These are phyloP conservation scores for Leptosomus discolor DNA, from an alignment of 2,113 vertebrate species.

Conservation along the genomic window DNA sequence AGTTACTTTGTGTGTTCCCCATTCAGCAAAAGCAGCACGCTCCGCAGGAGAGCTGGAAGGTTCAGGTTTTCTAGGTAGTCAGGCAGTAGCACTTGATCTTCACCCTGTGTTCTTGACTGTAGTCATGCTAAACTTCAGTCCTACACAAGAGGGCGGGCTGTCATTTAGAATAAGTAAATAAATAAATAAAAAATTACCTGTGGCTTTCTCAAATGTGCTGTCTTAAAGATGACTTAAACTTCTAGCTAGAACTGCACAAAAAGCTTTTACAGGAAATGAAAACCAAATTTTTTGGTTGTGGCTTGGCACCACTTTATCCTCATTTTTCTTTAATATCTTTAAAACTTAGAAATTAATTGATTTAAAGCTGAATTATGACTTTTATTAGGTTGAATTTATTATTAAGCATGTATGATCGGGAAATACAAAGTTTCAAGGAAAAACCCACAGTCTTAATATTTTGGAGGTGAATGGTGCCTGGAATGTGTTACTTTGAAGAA, in stretches of 20 bases:
- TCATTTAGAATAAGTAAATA: neutral
- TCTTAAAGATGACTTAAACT: neutral
- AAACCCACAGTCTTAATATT: neutral
- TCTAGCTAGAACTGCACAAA: neutral
- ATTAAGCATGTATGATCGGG: neutral
- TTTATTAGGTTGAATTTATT: neutral
- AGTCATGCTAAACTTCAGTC: neutral
- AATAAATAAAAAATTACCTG: neutral
- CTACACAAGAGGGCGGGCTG: constrained; percentile 67
- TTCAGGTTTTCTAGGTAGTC: neutral
- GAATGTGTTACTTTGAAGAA: neutral
- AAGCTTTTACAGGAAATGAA: neutral
- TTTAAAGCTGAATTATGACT: neutral
- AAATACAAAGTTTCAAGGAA: neutral
- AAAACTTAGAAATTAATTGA: neutral
- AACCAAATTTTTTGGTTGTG: neutral
- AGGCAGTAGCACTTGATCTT: neutral
- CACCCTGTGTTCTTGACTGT: neutral
- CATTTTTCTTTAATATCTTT: neutral
- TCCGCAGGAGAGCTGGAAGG: neutral
- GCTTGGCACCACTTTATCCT: neutral
- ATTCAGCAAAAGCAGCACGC: neutral
- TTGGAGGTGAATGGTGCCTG: neutral
- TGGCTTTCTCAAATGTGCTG: neutral
- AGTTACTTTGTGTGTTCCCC: neutral